Percentiles rank a stretch among this genome's conserved stretches.
Evolutionary conservation across 2,113 vertebrate genomes (phyloP).

Genomic region (Pimephales promelas): DNA sequence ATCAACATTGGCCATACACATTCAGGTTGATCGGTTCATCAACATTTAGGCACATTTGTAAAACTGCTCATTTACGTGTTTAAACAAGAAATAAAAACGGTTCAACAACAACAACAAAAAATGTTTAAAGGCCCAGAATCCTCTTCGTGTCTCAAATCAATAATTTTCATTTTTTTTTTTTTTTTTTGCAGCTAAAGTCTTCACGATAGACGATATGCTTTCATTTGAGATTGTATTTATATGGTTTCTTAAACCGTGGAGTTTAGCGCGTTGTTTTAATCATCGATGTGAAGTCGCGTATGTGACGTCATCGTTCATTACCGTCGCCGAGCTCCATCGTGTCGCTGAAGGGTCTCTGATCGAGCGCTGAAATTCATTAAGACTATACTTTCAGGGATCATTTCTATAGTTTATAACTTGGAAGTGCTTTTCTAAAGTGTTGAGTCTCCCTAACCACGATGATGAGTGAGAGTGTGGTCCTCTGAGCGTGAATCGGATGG

Average conservation of each 20-base stretch:
- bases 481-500: conserved; percentile 19
- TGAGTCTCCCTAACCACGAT: neutral
- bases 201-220: too few relatives aligned
- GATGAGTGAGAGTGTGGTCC: neutral
- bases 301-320: neutral
- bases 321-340: neutral
- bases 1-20: too few relatives aligned
- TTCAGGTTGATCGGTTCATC: too few relatives aligned
- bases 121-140: too few relatives aligned
- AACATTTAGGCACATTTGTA: too few relatives aligned
- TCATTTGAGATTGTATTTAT: too few relatives aligned
- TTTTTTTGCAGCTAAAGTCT: neutral
- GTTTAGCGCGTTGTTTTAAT: neutral
- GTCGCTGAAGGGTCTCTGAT: accelerated
- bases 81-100: too few relatives aligned
- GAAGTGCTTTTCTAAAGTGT: neutral
- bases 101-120: too few relatives aligned
- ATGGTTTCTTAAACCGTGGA: neutral
- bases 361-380: accelerated
- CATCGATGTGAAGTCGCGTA: accelerated
- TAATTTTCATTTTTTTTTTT: too few relatives aligned
- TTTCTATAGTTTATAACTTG: neutral
- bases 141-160: too few relatives aligned
- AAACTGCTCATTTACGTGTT: too few relatives aligned
- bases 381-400: conserved; percentile 8